Evolutionary conservation across 2,797 vertebrate species (phyloP).

Genomic region (Urophycis tenuis): DNA sequence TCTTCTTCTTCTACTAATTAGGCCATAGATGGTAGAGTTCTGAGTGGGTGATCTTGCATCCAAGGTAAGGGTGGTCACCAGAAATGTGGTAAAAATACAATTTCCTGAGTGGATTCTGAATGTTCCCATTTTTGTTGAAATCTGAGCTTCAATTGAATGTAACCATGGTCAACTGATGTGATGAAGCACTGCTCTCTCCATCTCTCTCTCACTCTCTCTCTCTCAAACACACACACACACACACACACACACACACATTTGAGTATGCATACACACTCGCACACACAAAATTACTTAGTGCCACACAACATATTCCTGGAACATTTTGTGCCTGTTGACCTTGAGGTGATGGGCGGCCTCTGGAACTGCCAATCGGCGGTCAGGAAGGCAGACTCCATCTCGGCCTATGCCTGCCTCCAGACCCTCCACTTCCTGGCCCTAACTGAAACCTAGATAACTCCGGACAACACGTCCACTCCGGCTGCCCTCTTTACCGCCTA

Average conservation of each 20-base stretch:
- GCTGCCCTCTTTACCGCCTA: no score
- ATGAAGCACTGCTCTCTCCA: conserved; percentile 10
- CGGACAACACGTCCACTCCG: no score
- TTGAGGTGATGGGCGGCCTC: no score
- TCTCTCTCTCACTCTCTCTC: no score
- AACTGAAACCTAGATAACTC: no score
- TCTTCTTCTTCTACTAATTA: no score
- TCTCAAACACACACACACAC: no score
- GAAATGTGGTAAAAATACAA: conserved; percentile 28
- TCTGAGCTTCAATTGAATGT: conserved; percentile 10
- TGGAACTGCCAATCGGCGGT: no score
- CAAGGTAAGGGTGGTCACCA: conserved; percentile 37
- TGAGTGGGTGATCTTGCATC: conserved; percentile 18
- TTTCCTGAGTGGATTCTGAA: conserved; percentile 31
- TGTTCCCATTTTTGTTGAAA: conserved; percentile 5
- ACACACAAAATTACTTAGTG: conserved; percentile 1
- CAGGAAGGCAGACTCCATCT: no score
- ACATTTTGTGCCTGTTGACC: background rate
- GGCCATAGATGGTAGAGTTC: conserved; percentile 18
- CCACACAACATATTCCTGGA: conserved; percentile 7
- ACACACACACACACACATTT: conserved; percentile 12
- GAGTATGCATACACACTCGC: background rate
- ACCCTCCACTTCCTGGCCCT: no score
- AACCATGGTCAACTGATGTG: conserved; percentile 31
- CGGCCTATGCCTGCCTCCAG: no score